Conservation (phyloP, 2,797 vertebrate species). For the Xiphophorus birchmanni region DNA sequence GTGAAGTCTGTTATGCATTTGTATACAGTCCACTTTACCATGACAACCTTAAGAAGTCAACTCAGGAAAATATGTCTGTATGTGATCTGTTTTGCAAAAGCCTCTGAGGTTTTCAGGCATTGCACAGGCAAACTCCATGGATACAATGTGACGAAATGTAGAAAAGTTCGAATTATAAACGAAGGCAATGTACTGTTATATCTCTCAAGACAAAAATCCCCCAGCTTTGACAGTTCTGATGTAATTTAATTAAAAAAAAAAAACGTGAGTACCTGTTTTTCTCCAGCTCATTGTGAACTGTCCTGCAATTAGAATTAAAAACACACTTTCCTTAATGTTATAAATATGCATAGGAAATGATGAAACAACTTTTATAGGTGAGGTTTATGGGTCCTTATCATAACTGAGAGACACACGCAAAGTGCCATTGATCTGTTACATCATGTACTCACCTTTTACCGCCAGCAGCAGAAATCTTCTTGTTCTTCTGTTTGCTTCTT, state of each 20-base stretch:
- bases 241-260: background rate
- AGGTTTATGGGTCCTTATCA: conserved; percentile 19
- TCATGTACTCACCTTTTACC: conserved; percentile 80
- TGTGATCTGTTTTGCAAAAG: background rate
- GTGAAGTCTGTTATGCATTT: no score
- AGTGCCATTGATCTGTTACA: conserved; percentile 37
- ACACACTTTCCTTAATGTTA: background rate
- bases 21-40: background rate
- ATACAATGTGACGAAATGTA: background rate
- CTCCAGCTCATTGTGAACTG: conserved; percentile 95
- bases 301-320: conserved; percentile 76
- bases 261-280: conserved; percentile 89
- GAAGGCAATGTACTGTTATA: background rate
- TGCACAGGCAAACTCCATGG: background rate
- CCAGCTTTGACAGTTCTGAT: background rate
- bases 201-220: background rate
- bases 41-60: background rate
- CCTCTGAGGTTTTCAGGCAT: background rate
- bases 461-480: conserved; percentile 77
- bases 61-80: background rate
- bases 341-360: background rate
- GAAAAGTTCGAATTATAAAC: background rate
- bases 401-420: conserved; percentile 52
- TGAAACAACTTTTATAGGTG: background rate
- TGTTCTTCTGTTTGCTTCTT: conserved; percentile 81